Percentiles rank a stretch among this genome's conserved stretches.
phyloP scores from a whole-genome alignment of 2,113 vertebrate species.

The Capricornis sumatraensis region DNA sequence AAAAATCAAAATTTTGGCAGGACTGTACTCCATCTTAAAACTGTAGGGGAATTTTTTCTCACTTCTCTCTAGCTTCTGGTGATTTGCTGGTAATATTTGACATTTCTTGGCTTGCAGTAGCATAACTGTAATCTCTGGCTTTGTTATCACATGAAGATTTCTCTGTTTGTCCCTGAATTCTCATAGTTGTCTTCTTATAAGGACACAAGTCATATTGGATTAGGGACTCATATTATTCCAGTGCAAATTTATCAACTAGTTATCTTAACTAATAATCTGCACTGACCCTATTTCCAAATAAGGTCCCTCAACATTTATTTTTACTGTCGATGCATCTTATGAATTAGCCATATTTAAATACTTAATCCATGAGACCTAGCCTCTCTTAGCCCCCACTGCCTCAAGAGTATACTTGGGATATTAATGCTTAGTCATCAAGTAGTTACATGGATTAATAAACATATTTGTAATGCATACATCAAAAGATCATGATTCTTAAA shows the following conservation, averaged over 20 bases:
- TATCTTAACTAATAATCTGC: background rate
- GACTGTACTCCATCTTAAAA: background rate
- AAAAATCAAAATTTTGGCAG: background rate
- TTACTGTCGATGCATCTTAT: background rate
- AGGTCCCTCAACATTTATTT: background rate
- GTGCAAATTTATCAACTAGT: background rate
- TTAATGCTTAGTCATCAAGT: background rate
- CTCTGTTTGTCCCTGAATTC: background rate
- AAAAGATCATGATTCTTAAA: slow-evolving; percentile 21
- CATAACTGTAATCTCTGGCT: background rate
- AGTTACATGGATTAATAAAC: background rate
- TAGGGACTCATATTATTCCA: background rate
- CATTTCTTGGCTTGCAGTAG: background rate
- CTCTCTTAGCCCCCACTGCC: background rate
- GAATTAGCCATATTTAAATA: background rate
- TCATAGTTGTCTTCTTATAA: background rate
- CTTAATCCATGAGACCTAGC: background rate
- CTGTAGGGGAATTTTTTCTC: background rate
- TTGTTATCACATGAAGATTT: background rate
- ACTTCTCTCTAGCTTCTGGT: background rate
- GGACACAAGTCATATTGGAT: background rate
- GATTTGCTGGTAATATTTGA: background rate
- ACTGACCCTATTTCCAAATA: background rate
- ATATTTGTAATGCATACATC: background rate
- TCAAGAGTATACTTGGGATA: background rate